A percentile compares a stretch with the other conserved stretches of the same genome.
phyloP scores from a whole-genome alignment of 2,113 vertebrate species.

The Theropithecus gelada region DNA sequence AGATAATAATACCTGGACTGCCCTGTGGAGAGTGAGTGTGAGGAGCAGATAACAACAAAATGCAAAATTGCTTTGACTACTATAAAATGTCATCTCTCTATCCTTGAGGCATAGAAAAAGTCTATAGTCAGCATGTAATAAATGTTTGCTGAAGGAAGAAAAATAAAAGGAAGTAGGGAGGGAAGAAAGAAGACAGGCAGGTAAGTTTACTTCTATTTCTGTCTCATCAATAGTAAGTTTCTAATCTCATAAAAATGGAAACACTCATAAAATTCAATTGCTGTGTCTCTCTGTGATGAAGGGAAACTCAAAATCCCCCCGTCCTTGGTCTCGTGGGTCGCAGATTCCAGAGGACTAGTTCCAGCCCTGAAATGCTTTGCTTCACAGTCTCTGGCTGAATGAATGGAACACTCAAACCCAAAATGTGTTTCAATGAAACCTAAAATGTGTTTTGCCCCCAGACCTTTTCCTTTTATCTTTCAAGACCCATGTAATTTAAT shows the following conservation, averaged over 20 bases:
- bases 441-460: conserved; percentile 55
- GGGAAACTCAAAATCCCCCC: neutral
- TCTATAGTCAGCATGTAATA: neutral
- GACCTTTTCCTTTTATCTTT: conserved; percentile 69
- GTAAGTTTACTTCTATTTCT: neutral
- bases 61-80: neutral
- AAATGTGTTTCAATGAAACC: neutral
- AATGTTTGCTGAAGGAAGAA: neutral
- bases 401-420: neutral
- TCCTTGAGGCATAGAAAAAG: neutral
- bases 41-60: neutral
- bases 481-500: conserved; percentile 68
- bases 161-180: neutral
- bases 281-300: neutral
- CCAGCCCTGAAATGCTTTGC: neutral
- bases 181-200: neutral
- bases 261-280: neutral
- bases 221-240: neutral
- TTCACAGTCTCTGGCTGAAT: neutral
- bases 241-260: conserved; percentile 21
- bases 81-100: neutral
- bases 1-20: neutral
- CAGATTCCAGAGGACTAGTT: neutral
- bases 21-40: neutral
- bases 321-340: neutral